Base-by-base conservation (phyloP, 1,140 invertebrate genomes). In the Drosophila mauritiana region DNA sequence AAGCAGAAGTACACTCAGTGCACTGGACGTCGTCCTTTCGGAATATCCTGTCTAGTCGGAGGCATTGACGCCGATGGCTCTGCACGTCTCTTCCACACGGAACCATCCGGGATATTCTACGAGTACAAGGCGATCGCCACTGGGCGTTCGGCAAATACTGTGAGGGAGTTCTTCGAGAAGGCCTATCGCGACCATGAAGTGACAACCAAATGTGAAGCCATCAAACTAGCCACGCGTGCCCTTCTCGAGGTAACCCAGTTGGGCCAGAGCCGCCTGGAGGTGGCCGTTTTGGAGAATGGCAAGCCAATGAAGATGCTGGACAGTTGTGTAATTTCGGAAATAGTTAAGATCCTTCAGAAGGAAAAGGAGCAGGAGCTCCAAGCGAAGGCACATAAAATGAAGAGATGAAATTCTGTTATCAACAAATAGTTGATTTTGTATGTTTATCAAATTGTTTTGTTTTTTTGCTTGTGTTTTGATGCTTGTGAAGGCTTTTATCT, bases 71-170 rank as follows among this genome's bases (percentile, higher is more conserved):
- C 96, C 91, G 99, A 99, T 93, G 98, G 98, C 4, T 95, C 96
- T 37, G 97, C 99, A n/a, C 98, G 98, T 93, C 93, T 99, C 20
- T 99, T 99, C 93, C 98, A 99, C 93, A 99, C 99, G 17, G 99
- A 99, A 93, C 99, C 99, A 10, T 99, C 98, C 69, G 98, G 99
- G 49, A 99, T 99, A 86, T 99, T 99, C 92, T 98, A 99, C 92
- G 98, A 99, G 93, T 99, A 98, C 97, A 98, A 98, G 94, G 99
- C 99, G 8, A 99, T 99, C 94, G 98, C 98, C 1, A 99, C 98
- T 74, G 99, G 99, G 3, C 94, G 98, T 77, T 99, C 97, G 91
- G 98, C 98, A 3, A 99, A 99, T 93, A 98, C 98, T 22, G 99
- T 99, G 0, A 95, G 98, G 73, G 99, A 99, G 93, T 99, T 99